Conservation (phyloP, 2,113 vertebrate genomes). For the Rousettus leschenaultii region DNA sequence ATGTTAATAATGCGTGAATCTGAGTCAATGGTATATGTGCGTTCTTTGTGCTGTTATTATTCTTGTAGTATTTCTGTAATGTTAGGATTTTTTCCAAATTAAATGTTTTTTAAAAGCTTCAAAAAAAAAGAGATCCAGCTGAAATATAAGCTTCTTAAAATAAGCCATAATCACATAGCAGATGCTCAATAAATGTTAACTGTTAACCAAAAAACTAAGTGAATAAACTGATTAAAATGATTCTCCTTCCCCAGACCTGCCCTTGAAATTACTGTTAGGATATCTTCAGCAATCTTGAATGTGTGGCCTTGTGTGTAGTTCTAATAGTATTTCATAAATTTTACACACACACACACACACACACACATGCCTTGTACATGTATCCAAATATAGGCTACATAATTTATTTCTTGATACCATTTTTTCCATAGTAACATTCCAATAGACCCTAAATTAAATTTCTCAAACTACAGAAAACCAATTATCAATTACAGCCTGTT, state of each 20-base stretch:
- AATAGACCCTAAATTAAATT: constrained; percentile 28
- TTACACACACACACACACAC: neutral
- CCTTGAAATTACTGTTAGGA: neutral
- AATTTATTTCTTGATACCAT: neutral
- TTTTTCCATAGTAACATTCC: neutral
- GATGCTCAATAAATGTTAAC: neutral
- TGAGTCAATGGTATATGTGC: too few species aligned
- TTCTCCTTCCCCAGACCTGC: neutral
- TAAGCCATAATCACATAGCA: neutral
- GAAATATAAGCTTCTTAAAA: constrained; percentile 3
- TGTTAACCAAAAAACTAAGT: neutral
- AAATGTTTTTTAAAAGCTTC: too few species aligned
- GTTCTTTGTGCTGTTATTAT: too few species aligned
- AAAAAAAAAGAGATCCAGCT: neutral
- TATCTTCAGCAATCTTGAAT: neutral
- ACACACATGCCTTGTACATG: neutral
- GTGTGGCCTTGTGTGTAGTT: neutral
- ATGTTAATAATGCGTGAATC: too few species aligned
- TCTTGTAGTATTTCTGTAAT: too few species aligned
- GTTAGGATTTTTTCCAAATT: too few species aligned
- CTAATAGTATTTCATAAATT: neutral
- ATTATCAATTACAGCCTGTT: neutral
- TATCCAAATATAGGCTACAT: neutral
- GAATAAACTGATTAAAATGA: neutral
- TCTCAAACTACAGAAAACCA: neutral